These are phyloP conservation scores for Serinus canaria DNA, from an alignment of 2,113 vertebrate species.

Conservation along the genomic window DNA sequence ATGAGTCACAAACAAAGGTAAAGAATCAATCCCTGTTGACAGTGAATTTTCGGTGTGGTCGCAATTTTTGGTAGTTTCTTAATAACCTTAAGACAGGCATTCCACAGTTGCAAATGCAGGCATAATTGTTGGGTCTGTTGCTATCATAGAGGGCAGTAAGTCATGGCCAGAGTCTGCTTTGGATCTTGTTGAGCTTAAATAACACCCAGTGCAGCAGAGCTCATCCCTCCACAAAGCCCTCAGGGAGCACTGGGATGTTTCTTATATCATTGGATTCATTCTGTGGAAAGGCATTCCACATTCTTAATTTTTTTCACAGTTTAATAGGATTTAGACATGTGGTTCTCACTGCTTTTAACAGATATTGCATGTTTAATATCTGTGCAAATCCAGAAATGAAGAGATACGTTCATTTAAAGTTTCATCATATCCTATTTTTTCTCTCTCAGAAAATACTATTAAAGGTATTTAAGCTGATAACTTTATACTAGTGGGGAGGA, in stretches of 20 bases:
- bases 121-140: neutral
- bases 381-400: neutral
- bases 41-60: neutral
- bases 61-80: neutral
- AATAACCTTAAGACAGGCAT: neutral
- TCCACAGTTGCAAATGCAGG: neutral
- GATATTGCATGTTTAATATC: neutral
- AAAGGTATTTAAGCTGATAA: slow-evolving; percentile 22
- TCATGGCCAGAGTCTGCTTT: neutral
- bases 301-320: neutral
- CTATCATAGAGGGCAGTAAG: neutral
- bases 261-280: neutral
- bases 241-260: neutral
- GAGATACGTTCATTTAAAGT: neutral
- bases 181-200: neutral
- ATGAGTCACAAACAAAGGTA: neutral
- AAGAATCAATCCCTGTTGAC: neutral
- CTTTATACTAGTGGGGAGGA: neutral
- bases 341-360: neutral
- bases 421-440: neutral
- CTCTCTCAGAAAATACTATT: neutral
- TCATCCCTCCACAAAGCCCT: neutral
- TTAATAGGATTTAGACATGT: neutral
- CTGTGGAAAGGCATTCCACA: neutral
- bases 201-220: neutral